Base-by-base conservation (phyloP, 2,888 invertebrate species). In the Noctua janthina region DNA sequence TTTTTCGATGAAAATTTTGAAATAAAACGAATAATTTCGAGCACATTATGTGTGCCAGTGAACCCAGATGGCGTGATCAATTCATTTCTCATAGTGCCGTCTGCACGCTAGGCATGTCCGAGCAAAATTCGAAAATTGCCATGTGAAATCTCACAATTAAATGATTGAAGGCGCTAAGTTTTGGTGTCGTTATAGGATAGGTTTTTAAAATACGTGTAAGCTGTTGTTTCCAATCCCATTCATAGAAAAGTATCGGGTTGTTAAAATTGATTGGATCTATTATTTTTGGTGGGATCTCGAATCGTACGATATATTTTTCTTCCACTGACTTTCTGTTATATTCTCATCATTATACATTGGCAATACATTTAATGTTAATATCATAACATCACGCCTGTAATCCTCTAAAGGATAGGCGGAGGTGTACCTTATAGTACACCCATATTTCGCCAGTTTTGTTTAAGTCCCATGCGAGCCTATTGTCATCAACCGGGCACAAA, bases 61-160 rank as follows among this genome's bases (percentile, higher is more conserved):
- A 90, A 90, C 90, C 75, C 87, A 81, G 85, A 90, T 90, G 80
- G 90, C 90, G 90, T 90, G 89, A 49, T 87, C 82, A 88, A 90
- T 90, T 90, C 81, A 90, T 89, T 90, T 90, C 87, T 89, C 90
- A 90, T 90, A 90, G 90, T 90, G 80, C 82, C 77, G 85, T 88
- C 85, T 85, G 69, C 86, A 85, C 90, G 89, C 88, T 84, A 89
- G 83, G 89, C 90, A 85, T 90, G 87, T 85, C 89, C 87, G 84
- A 90, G 84, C 89, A 89, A 89, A 90, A 90, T 90, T 87, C 78
- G 90, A 90, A 90, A 89, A 90, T 90, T 90, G 90, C 90, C 90
- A 90, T 90, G 89, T 90, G 89, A 90, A 90, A 90, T 90, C 74
- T 87, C 76, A 89, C 90, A 90, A 90, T 90, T 90, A 88, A 90